Base-by-base conservation (phyloP, 2,888 invertebrate species). In the Dynastes grantii region DNA sequence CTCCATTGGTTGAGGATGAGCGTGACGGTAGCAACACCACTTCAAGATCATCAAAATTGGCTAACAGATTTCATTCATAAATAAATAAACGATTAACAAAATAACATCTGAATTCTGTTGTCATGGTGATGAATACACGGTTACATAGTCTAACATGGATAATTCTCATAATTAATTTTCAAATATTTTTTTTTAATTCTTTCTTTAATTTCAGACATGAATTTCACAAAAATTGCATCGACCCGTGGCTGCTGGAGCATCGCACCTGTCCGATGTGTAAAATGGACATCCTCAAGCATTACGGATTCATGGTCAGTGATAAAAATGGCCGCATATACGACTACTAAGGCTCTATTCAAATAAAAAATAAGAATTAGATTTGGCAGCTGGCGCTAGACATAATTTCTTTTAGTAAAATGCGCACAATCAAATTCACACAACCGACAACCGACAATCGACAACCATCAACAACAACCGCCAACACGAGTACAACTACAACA, bases 241-340 rank as follows among this genome's bases (percentile, higher is more conserved):
- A 98, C 90, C 98, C 97, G 22, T 98, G 98, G 98, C 91, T 98
- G 80, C 90, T 98, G 86, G 97, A 98, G 87, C 97, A 98, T 88
- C 92, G 97, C 82, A 97, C 97, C 49, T 98, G 98, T 89, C 98
- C 98, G 9, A 97, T 98, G 97, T 98, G 98, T 90, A 98, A 98
- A 89, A 94, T 96, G 93, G 98, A 98, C 89, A 98, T 98, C 84
- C 92, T 98, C 81, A 95, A 97, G 87, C 94, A 95, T 87, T 96
- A 96, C 86, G 96, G 96, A 82, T 95, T 95, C 89, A 94, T 95
- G 92, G 95, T 95, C 88, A 93, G 94, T 92, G 89, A 84, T 87
- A 80, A 88, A 84, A 85, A 83, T 82, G 81, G 82, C 81, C 84
- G 83, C 80, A 83, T 84, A 83, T 85, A 84, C 80, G 82, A 83